Base-by-base conservation (phyloP, 1,140 invertebrate species). In the Ceratina calcarata region DNA sequence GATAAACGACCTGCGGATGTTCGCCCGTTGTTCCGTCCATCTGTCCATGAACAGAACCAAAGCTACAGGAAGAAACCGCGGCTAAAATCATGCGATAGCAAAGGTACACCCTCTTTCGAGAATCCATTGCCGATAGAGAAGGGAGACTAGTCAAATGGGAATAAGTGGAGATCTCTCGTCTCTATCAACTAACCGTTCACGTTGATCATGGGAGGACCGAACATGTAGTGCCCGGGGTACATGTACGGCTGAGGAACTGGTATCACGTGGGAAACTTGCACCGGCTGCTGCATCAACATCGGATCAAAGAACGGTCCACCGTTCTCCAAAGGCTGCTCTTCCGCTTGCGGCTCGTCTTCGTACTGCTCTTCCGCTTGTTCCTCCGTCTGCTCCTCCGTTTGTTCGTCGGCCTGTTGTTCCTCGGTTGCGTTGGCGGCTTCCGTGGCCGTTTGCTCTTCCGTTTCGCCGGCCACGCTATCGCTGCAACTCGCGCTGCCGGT, bases 151-250 rank as follows among this genome's bases (percentile, higher is more conserved):
- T 13, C 22, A 10, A 13, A 65, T 3, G 16, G 49, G 3, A 6
- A 51, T 0, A 51, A 20, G 20, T 15, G n/a, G 22, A 16, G 22
- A 13, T 12, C 24, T 45, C 3, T 45, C 8, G 55, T 32, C 32
- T 66, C 22, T 61, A 84, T 64, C 78, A 89, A 92, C 91, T 82
- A 91, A 94, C 93, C 93, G 81, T 94, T 93, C 65, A 93, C 88
- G 86, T 93, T 93, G 87, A 93, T 88, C 78, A 94, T 82, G 20
- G 93, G 87, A 15, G 93, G 91, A 1, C 93, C 93, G 71, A 93
- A 93, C 92, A 94, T 93, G 83, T 92, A 94, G 76, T 92, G 92
- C 24, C 93, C 93, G 18, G 93, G 93, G 70, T 94, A 94, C 73
- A 93, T 82, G 83, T 94, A 93, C 22, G 91, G 89, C 66, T 91